phyloP scores from a whole-genome alignment of 1,140 invertebrate species.

The Cardiocondyla obscurior region DNA sequence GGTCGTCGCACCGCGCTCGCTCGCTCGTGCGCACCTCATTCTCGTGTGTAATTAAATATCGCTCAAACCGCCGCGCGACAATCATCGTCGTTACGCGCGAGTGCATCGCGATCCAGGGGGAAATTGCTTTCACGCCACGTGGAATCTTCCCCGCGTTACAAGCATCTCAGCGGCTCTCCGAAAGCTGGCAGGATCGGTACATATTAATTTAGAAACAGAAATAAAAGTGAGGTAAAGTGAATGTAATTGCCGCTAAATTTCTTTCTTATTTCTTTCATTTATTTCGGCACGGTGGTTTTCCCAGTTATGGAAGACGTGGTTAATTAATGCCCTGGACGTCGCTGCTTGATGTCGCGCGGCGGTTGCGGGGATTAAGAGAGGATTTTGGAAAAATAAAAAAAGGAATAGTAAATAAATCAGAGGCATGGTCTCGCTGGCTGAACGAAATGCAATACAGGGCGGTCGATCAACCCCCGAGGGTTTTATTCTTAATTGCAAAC shows the following conservation, averaged over 20 bases:
- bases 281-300: neutral
- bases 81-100: constrained; percentile 41
- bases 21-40: neutral
- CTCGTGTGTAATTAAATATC: constrained; percentile 48
- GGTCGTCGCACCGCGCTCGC: constrained; percentile 33
- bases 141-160: neutral
- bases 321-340: neutral
- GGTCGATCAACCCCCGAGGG: neutral
- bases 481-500: constrained; percentile 9
- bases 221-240: no score
- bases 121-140: constrained; percentile 36
- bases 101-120: constrained; percentile 24
- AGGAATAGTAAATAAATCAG: no score
- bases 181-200: no score
- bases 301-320: neutral
- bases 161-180: constrained; percentile 10
- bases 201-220: no score
- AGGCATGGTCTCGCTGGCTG: neutral
- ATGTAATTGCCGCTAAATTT: no score
- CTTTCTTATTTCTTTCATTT: neutral
- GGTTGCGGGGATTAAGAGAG: neutral
- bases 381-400: neutral
- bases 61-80: constrained; percentile 31
- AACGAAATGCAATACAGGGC: neutral
- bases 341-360: neutral